Evolutionary conservation across 2,113 vertebrate genomes (phyloP).

Genomic region (Alethe diademata): DNA sequence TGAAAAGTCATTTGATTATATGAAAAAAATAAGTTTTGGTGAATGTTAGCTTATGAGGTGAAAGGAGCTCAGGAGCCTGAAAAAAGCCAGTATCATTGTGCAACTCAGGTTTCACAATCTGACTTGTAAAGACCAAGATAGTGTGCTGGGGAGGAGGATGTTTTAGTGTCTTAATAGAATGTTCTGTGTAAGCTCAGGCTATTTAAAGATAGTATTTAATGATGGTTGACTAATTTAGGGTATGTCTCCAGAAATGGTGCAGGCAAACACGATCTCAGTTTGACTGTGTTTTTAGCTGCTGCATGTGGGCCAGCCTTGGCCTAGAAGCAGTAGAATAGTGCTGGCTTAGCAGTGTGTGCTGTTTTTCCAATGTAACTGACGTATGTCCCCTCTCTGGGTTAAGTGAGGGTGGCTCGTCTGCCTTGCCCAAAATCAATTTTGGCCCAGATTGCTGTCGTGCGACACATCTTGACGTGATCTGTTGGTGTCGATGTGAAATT

Average conservation of each 20-base stretch:
- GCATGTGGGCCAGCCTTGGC: not conserved
- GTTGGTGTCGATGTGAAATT: not conserved
- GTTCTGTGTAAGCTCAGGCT: conserved; percentile 41
- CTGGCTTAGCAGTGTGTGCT: not conserved
- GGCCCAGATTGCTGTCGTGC: accelerated
- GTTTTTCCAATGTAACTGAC: not conserved
- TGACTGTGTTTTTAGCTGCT: not conserved
- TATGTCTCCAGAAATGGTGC: not conserved
- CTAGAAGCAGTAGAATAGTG: not conserved
- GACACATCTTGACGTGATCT: not conserved
- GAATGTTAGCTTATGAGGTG: not conserved
- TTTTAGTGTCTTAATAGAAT: conserved; percentile 30
- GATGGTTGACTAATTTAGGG: conserved; percentile 17
- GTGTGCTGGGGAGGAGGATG: conserved; percentile 19
- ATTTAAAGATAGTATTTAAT: conserved; percentile 43
- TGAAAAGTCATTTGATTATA: not conserved
- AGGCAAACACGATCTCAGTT: not conserved
- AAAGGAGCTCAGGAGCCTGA: not conserved
- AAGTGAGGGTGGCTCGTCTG: accelerated
- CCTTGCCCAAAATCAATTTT: not conserved
- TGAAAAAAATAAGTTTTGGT: not conserved
- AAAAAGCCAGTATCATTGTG: not conserved
- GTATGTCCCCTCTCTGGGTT: too few species aligned
- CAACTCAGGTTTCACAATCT: not conserved
- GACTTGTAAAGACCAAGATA: conserved; percentile 15